Percentiles rank a stretch among this genome's conserved stretches.
Evolutionary conservation across 2,797 vertebrate genomes (phyloP).

Genomic region (Champsocephalus gunnari): DNA sequence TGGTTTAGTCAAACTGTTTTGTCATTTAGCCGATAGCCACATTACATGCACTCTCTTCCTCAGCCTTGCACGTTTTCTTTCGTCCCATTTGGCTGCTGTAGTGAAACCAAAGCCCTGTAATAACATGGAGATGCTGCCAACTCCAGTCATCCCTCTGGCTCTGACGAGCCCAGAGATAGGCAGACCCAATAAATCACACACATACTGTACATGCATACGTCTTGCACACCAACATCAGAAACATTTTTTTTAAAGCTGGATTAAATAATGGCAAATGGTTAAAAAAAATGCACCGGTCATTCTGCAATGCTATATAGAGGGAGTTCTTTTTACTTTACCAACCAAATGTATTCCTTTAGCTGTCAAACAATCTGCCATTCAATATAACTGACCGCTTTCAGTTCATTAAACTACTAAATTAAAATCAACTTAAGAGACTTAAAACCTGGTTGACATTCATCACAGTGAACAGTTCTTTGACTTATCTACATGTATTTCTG

Average conservation of each 20-base stretch:
- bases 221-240: slow-evolving; percentile 1
- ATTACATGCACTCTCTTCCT: slow-evolving; percentile 48
- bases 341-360: neutral
- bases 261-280: neutral
- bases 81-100: slow-evolving; percentile 65
- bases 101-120: slow-evolving; percentile 69
- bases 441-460: no score
- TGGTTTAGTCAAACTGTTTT: slow-evolving; percentile 44
- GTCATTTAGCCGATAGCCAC: slow-evolving; percentile 49
- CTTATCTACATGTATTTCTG: neutral
- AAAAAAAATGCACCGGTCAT: slow-evolving; percentile 2
- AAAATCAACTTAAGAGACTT: no score
- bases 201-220: slow-evolving; percentile 27
- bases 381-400: neutral
- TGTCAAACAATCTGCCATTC: neutral
- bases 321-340: neutral
- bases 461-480: no score
- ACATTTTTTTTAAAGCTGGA: neutral
- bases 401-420: neutral
- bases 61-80: slow-evolving; percentile 52
- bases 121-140: slow-evolving; percentile 69
- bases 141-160: slow-evolving; percentile 61
- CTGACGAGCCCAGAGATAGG: slow-evolving; percentile 51
- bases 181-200: slow-evolving; percentile 50
- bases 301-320: neutral